These are phyloP conservation scores for Oligia latruncula DNA, from an alignment of 2,888 invertebrate genomes.

Conservation along the genomic window DNA sequence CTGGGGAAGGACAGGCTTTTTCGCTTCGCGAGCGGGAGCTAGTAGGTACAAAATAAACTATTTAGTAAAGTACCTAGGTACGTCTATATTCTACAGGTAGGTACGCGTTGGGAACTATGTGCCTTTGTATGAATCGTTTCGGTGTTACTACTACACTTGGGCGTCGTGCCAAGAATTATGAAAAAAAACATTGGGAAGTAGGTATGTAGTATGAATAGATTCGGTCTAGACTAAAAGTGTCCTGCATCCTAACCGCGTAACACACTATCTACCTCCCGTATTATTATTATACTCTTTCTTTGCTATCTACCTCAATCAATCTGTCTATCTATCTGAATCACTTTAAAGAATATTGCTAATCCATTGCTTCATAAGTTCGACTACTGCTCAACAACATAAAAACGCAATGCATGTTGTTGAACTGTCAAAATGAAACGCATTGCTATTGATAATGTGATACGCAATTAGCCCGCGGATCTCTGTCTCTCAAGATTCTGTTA, in stretches of 20 bases:
- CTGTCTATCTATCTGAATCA: not conserved
- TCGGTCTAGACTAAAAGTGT: not conserved
- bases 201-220: not conserved
- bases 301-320: no score
- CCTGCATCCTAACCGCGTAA: no score
- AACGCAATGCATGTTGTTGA: not conserved
- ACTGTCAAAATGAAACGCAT: not conserved
- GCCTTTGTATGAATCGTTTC: slow-evolving; percentile 24
- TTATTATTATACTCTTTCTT: no score
- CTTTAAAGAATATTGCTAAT: not conserved
- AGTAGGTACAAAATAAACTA: no score
- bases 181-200: not conserved
- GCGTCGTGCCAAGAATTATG: slow-evolving; percentile 14
- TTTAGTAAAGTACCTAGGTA: not conserved
- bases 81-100: slow-evolving; percentile 19
- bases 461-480: not conserved
- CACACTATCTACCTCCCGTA: no score
- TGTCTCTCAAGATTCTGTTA: not conserved
- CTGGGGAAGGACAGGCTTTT: no score
- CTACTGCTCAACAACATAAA: not conserved
- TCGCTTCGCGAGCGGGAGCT: no score
- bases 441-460: not conserved
- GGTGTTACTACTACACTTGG: slow-evolving; percentile 2
- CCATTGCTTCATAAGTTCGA: not conserved
- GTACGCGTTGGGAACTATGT: not conserved